Percentiles rank a stretch among this genome's conserved stretches.
phyloP scores from a whole-genome alignment of 2,113 vertebrate species.

The Hippocampus barbouri region DNA sequence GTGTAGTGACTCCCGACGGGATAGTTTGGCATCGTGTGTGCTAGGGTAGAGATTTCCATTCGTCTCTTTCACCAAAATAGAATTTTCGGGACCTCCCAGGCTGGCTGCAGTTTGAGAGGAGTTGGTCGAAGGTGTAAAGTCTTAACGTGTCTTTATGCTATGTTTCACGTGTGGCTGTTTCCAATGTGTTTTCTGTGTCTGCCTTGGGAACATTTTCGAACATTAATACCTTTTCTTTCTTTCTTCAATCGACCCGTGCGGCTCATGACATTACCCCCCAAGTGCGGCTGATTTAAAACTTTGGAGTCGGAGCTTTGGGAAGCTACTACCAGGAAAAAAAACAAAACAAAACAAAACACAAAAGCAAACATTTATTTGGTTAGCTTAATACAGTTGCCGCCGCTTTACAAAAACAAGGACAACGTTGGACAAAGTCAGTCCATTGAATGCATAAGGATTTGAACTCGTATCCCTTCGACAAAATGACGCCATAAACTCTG shows the following conservation, averaged over 20 bases:
- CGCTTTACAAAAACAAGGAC: too few relatives aligned
- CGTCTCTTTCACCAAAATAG: constrained; percentile 40
- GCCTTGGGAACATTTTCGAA: not conserved
- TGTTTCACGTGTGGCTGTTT: constrained; percentile 7
- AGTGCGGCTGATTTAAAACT: not conserved
- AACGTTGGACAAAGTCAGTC: too few relatives aligned
- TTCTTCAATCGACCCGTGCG: not conserved
- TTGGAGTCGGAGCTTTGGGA: not conserved
- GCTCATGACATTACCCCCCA: not conserved
- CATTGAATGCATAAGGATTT: too few relatives aligned
- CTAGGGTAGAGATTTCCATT: constrained; percentile 53
- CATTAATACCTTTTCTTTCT: too few relatives aligned
- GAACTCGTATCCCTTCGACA: too few relatives aligned
- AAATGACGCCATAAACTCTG: too few relatives aligned
- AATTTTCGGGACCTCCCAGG: constrained; percentile 37
- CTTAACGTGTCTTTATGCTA: constrained; percentile 17
- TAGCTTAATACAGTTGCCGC: too few relatives aligned
- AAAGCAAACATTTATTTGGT: too few relatives aligned
- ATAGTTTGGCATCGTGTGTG: constrained; percentile 44
- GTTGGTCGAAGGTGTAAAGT: constrained; percentile 26
- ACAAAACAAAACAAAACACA: too few relatives aligned
- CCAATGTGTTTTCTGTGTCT: not conserved
- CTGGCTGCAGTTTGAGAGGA: constrained; percentile 29
- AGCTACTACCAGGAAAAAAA: not conserved
- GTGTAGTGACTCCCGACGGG: constrained; percentile 35